A percentile compares a stretch with the other conserved stretches of the same genome.
phyloP scores from a whole-genome alignment of 1,140 invertebrate genomes.

The Sycophaga agraensis region DNA sequence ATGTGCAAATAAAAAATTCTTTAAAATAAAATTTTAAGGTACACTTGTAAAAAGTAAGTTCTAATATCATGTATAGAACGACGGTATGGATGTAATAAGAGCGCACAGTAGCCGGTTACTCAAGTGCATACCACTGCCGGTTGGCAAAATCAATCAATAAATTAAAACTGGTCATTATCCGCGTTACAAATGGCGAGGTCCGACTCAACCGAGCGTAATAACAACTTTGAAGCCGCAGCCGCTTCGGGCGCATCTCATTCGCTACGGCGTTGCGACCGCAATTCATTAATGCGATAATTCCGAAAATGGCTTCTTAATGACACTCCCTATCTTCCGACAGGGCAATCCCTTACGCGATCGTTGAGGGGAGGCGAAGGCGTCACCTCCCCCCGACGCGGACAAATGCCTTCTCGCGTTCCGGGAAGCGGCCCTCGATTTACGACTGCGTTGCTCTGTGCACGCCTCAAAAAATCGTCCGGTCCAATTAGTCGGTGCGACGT shows the following conservation, averaged over 20 bases:
- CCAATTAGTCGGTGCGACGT: no score
- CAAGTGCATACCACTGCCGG: no score
- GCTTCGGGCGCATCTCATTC: background rate
- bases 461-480: no score
- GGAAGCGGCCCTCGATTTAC: background rate
- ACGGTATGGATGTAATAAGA: background rate
- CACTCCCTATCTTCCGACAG: background rate
- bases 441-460: background rate
- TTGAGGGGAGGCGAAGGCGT: background rate
- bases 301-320: constrained; percentile 1
- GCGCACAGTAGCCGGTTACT: background rate
- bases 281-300: constrained; percentile 15
- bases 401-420: background rate
- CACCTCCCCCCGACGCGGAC: background rate
- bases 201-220: background rate
- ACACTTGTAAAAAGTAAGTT: no score
- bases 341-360: background rate
- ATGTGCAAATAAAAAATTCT: no score
- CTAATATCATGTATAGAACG: no score
- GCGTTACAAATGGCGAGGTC: background rate
- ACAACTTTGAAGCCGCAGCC: background rate
- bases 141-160: constrained; percentile 11
- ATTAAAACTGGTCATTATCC: background rate
- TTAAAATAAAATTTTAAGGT: no score
- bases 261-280: background rate